Percentiles rank a stretch among this genome's conserved stretches.
phyloP scores from a whole-genome alignment of 1,140 invertebrate species.

The Radopholus similis region DNA sequence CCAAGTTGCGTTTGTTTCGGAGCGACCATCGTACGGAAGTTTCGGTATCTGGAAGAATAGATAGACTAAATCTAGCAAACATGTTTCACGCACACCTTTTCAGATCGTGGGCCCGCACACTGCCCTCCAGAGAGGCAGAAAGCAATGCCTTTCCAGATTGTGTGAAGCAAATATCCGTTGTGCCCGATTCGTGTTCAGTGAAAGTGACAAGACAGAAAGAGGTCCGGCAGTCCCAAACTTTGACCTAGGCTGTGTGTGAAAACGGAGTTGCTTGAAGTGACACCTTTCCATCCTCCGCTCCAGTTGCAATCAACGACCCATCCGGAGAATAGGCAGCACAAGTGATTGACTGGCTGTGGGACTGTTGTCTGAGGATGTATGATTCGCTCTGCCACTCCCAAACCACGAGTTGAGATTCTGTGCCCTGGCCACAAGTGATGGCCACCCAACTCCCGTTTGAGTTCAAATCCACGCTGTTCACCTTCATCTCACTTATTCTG shows the following conservation, averaged over 20 bases:
- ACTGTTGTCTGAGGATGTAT: conserved; percentile 48
- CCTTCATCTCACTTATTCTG: conserved; percentile 13
- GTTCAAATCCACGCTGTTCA: conserved; percentile 34
- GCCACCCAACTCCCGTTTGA: conserved; percentile 33
- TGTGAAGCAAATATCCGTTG: conserved; percentile 39
- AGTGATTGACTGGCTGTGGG: conserved; percentile 39
- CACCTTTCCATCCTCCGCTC: conserved; percentile 42
- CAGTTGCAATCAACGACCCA: conserved; percentile 37
- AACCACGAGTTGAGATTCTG: conserved; percentile 30
- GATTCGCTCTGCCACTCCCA: conserved; percentile 48
- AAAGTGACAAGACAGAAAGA: conserved; percentile 45
- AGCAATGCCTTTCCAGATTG: conserved; percentile 44
- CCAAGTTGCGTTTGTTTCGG: conserved; percentile 45
- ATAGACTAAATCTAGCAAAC: background rate
- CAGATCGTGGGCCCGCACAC: conserved; percentile 44
- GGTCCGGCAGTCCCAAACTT: conserved; percentile 40
- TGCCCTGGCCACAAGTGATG: conserved; percentile 36
- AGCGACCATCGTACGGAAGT: conserved; percentile 43
- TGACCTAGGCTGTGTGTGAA: conserved; percentile 21
- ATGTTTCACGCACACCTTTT: conserved; percentile 20
- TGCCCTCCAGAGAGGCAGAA: conserved; percentile 41
- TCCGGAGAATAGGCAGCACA: conserved; percentile 40
- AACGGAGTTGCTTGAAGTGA: background rate
- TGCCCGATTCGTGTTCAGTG: conserved; percentile 36
- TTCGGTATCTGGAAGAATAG: conserved; percentile 36